Evolutionary conservation across 1,140 invertebrate species (phyloP), one percentile per base, ranked within the genome.

Genomic region (Tribolium madens): DNA sequence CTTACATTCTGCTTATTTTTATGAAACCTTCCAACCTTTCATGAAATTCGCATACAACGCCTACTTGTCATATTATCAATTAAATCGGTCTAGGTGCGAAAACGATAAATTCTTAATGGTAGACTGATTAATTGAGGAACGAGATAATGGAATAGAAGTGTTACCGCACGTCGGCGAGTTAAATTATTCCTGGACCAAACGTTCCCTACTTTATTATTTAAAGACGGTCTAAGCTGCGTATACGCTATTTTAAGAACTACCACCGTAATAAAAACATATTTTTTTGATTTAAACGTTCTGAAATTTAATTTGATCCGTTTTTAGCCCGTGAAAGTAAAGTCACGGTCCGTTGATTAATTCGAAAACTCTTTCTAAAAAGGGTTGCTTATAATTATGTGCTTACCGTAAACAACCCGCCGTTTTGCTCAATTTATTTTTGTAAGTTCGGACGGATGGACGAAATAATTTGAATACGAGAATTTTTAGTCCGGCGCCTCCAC

Each of bases 131-230:
- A 64, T 64, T 64, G 18, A 46, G 10, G 33, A 71, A 71, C 70
- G 46, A 72, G 46, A 72, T 72, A 50, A 33, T 33, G 42, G 69
- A 52, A 72, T 48, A 72, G 70, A 48, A 72, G 70, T 52, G 50
- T 72, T 48, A 31, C 42, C 42, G n/a, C 70, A 50, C 46, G 46
- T 48, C 47, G 17, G n/a, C 17, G 17, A 26, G 1, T 13, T 72
- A 14, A 48, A 72, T 72, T 52, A 48, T 71, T 71, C 47, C n/a
- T 12, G 1, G 7, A 18, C n/a, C 12, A 31, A 14, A 31, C 31
- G 36, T n/a, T 48, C 13, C 9, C 13, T 33, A 1, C 9, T 71
- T 47, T 71, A 48, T 71, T 71, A 48, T 47, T 71, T 15, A 48
- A 17, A 47, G 12, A 47, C 17, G 31, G 2, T 42, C n/a, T 42